Percentiles rank a stretch among this genome's conserved stretches.
phyloP scores from a whole-genome alignment of 2,888 invertebrate species.

The Philopedon plagiatum region DNA sequence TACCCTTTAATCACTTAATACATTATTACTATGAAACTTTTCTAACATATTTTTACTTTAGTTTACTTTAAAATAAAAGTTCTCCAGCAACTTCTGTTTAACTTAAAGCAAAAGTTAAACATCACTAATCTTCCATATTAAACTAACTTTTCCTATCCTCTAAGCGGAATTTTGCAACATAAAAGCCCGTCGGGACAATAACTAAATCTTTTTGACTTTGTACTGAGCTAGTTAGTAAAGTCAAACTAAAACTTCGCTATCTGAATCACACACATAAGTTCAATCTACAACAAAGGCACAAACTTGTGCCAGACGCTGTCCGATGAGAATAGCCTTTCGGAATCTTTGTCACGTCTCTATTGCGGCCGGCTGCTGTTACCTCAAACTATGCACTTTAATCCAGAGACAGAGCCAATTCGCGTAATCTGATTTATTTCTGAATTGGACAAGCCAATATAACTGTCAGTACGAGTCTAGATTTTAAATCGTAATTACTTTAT shows the following conservation, averaged over 20 bases:
- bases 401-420: slow-evolving; percentile 49
- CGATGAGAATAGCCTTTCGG: slow-evolving; percentile 40
- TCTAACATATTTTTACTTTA: too few relatives aligned
- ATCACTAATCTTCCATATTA: background rate
- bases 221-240: background rate
- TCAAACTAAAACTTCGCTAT: slow-evolving; percentile 17
- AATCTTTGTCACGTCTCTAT: slow-evolving; percentile 52
- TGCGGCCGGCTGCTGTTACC: slow-evolving; percentile 35
- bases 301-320: slow-evolving; percentile 27
- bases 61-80: too few relatives aligned
- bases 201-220: slow-evolving; percentile 15
- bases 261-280: slow-evolving; percentile 8
- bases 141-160: background rate
- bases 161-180: background rate
- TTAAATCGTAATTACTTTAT: slow-evolving; percentile 45
- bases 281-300: slow-evolving; percentile 29
- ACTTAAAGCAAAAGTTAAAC: background rate
- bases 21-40: too few relatives aligned
- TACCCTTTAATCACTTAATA: too few relatives aligned
- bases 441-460: slow-evolving; percentile 55
- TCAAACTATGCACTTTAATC: slow-evolving; percentile 54
- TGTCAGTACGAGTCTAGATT: slow-evolving; percentile 49
- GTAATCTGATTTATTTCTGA: slow-evolving; percentile 56
- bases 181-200: slow-evolving; percentile 1
- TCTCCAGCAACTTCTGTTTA: background rate